Evolutionary conservation across 2,113 vertebrate genomes (phyloP), one percentile per base, ranked within the genome.

Genomic region (Channa maculata): DNA sequence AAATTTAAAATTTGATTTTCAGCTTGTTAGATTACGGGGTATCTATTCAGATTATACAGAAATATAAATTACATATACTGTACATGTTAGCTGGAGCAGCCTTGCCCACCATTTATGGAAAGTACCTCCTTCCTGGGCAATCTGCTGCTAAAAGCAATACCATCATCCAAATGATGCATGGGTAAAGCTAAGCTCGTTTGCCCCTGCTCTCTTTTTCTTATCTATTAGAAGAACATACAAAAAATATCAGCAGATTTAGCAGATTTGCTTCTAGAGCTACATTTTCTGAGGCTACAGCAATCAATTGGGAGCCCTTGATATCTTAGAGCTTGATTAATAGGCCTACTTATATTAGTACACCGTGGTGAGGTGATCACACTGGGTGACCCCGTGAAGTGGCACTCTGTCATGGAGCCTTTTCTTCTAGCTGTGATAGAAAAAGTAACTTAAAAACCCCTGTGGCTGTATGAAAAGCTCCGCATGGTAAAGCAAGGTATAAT

Each of bases 271-370:
- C 39, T 77, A 37, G 59, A 54, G 76, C 75, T 48, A 13, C 38
- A 54, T 45, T 37, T 61, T 81, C 59, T 8, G 49, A 57, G 69
- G 71, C 73, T 64, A 45, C 66, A 60, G 74, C 77, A 78, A 83
- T 83, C 79, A 83, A 41, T 82, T 55, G 24, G 68, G 34, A 77
- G 62, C 76, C 83, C 58, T 62, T 15, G 52, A 66, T 54, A 39
- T 73, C 51, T 44, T 15, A 4, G 33, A 37, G 74, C 71, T 79
- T 84, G 81, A 82, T 84, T 82, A 84, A 86, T 82, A 55, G 58
- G 63, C 39, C 65, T 45, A n/a, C 62, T 80, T 58, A 65, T 38
- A 65, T 86, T 82, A 77, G 60, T 55, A 61, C 44, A 62, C 73
- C 46, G 59, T 14, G 44, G 66, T 48, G 75, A 58, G 63, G 62